Conservation (phyloP, 2,113 vertebrate genomes). For the Tragelaphus buxtoni region DNA sequence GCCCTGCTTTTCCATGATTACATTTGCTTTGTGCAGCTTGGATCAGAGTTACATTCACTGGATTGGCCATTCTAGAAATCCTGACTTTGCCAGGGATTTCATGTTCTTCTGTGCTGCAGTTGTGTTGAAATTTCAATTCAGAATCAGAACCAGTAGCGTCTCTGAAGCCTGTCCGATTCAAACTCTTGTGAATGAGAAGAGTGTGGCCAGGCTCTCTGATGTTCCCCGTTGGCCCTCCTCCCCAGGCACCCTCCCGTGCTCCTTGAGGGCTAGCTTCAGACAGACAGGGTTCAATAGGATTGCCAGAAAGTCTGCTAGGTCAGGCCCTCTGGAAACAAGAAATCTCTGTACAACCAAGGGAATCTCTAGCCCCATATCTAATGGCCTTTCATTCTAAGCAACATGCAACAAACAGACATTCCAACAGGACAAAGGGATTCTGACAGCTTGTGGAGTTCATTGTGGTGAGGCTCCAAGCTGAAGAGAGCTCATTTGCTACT, state of each 20-base stretch:
- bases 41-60: background rate
- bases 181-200: too few species aligned
- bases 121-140: background rate
- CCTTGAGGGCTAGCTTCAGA: too few species aligned
- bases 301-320: background rate
- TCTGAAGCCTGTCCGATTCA: too few species aligned
- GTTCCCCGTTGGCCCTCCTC: too few species aligned
- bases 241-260: too few species aligned
- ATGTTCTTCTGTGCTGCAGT: background rate
- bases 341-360: background rate
- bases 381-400: background rate
- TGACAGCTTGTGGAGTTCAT: constrained; percentile 8
- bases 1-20: constrained; percentile 16
- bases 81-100: background rate
- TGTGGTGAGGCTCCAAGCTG: background rate
- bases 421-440: constrained; percentile 13
- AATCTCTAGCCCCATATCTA: background rate
- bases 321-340: background rate
- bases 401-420: background rate
- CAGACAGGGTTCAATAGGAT: too few species aligned
- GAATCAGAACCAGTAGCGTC: background rate
- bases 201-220: too few species aligned
- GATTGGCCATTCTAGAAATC: background rate
- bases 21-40: background rate
- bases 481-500: background rate